Conservation (phyloP, 2,797 vertebrate species). For the Myripristis murdjan region DNA sequence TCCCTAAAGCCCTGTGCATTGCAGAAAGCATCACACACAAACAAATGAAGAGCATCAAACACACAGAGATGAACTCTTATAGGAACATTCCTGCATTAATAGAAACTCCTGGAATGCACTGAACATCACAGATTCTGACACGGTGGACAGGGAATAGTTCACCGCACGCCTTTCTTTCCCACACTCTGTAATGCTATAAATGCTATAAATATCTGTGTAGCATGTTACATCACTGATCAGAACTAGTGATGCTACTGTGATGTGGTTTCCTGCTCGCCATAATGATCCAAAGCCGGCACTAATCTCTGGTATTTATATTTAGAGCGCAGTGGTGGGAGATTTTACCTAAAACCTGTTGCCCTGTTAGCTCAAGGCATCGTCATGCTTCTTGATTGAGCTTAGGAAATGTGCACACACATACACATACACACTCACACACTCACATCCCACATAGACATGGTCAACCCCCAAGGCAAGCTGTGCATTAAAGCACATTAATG, state of each 20-base stretch:
- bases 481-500: constrained; percentile 26
- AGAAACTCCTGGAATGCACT: too few relatives aligned
- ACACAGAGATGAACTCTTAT: too few relatives aligned
- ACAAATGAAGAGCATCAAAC: too few relatives aligned
- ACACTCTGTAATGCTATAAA: neutral
- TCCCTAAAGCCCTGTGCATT: too few relatives aligned
- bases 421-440: neutral
- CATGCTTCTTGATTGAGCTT: constrained; percentile 44
- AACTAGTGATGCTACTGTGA: neutral
- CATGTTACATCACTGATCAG: constrained; percentile 1
- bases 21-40: too few relatives aligned
- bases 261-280: constrained; percentile 52
- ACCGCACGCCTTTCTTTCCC: neutral
- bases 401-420: constrained; percentile 6
- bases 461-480: constrained; percentile 3
- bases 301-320: constrained; percentile 76
- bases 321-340: constrained; percentile 54
- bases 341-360: constrained; percentile 62
- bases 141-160: too few relatives aligned
- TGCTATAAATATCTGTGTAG: neutral
- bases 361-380: constrained; percentile 5
- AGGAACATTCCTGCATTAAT: too few relatives aligned
- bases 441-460: constrained; percentile 12
- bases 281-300: constrained; percentile 71
- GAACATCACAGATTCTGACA: too few relatives aligned